A percentile compares a stretch with the other conserved stretches of the same genome.
Conservation (phyloP, 2,797 vertebrate species). For the Hypotaenidia philippensis region DNA sequence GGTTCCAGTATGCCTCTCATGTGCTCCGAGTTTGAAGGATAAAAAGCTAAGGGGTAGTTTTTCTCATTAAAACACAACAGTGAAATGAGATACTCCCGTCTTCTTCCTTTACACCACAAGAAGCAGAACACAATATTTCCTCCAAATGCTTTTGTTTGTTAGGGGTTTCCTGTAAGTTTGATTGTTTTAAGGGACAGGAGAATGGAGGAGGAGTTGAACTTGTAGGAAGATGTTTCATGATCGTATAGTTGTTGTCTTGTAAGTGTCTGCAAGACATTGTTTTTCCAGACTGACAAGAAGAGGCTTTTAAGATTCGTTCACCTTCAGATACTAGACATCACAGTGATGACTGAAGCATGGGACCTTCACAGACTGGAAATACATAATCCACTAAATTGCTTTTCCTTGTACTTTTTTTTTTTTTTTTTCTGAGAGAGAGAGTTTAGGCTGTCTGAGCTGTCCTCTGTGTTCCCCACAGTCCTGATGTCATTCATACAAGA, state of each 20-base stretch:
- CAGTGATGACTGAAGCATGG: not conserved
- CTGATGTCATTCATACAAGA: not conserved
- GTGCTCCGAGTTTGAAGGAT: conserved; percentile 78
- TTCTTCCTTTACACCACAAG: conserved; percentile 59
- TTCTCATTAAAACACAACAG: conserved; percentile 77
- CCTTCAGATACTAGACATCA: not conserved
- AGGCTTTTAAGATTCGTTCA: not conserved
- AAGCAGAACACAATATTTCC: conserved; percentile 55
- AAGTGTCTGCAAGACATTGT: not conserved
- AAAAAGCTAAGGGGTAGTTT: conserved; percentile 74
- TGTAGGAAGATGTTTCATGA: not conserved
- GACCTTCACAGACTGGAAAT: not conserved
- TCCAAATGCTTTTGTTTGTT: conserved; percentile 47
- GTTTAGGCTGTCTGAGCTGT: not conserved
- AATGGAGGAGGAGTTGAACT: not conserved
- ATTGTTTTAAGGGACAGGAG: conserved; percentile 33
- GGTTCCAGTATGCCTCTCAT: conserved; percentile 60
- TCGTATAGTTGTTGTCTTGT: not conserved
- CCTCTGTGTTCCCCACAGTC: not conserved
- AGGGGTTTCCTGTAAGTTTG: conserved; percentile 35
- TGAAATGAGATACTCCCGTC: conserved; percentile 69
- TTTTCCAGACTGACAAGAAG: not conserved
- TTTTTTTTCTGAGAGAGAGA: not conserved
- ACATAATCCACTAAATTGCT: not conserved
- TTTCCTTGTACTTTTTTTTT: not conserved